phyloP scores from a whole-genome alignment of 2,113 vertebrate species.

The Falco punctatus region DNA sequence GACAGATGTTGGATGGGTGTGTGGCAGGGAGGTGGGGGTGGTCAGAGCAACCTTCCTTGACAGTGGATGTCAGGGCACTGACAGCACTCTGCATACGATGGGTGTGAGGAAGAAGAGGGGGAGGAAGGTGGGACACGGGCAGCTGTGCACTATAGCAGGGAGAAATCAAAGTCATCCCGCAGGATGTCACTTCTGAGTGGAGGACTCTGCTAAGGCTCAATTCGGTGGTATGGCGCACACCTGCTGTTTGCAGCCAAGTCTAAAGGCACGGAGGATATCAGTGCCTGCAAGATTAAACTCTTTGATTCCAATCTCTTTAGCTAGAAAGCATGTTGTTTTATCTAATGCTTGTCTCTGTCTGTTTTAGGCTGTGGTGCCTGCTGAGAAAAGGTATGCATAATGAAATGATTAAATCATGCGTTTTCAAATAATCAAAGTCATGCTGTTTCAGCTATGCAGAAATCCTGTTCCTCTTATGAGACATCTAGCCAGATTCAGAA shows the following conservation, averaged over 20 bases:
- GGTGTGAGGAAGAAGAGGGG: neutral
- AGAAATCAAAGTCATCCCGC: neutral
- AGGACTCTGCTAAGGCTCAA: neutral
- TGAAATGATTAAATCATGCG: constrained; percentile 62
- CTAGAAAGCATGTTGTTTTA: constrained; percentile 36
- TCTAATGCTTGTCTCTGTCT: constrained; percentile 43
- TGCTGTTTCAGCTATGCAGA: constrained; percentile 45
- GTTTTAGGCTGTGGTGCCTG: constrained; percentile 37
- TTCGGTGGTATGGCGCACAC: neutral
- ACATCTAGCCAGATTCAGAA: neutral
- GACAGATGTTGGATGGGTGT: neutral
- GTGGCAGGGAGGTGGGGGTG: accelerated
- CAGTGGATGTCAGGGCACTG: neutral
- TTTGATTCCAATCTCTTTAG: constrained; percentile 37
- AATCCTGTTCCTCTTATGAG: constrained; percentile 33
- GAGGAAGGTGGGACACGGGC: neutral
- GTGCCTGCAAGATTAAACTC: constrained; percentile 1
- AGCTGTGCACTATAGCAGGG: neutral
- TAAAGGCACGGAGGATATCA: neutral
- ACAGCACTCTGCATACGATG: accelerated
- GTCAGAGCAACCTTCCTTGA: neutral
- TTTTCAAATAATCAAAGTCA: constrained; percentile 56
- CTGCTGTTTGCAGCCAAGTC: neutral
- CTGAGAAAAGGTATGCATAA: constrained; percentile 63
- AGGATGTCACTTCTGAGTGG: neutral